Evolutionary conservation across 92 coral and sea anemone genomes (phyloP).

Genomic region (Heliopora coerulea): DNA sequence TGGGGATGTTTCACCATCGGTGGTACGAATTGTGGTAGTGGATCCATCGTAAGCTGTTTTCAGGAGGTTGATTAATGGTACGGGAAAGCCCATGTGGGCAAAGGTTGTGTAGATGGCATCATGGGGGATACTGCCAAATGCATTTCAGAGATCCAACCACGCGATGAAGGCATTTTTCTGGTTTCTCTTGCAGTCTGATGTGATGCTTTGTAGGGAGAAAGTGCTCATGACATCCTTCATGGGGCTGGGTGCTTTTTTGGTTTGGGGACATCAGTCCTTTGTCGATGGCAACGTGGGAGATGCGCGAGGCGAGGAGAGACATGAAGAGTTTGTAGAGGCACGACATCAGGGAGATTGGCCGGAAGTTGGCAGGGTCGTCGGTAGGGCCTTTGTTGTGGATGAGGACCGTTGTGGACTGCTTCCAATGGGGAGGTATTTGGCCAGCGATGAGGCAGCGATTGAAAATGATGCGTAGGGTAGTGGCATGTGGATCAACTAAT

Average conservation of each 20-base stretch:
- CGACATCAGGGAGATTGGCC: slow-evolving; percentile 22
- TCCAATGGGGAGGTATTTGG: neutral
- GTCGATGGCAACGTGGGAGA: neutral
- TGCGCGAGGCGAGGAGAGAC: neutral
- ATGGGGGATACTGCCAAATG: slow-evolving; percentile 13
- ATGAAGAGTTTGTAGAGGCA: slow-evolving; percentile 15
- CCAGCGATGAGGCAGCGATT: neutral
- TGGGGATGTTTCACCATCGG: neutral
- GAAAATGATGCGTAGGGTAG: neutral
- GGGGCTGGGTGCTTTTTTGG: slow-evolving; percentile 8
- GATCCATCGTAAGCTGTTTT: neutral
- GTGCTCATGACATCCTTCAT: slow-evolving; percentile 24
- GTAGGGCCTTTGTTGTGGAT: slow-evolving; percentile 26
- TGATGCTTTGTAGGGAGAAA: neutral
- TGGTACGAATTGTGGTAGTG: slow-evolving; percentile 1
- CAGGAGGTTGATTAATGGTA: neutral
- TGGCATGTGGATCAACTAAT: neutral
- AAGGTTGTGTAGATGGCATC: neutral
- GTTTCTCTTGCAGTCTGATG: neutral
- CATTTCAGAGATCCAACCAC: slow-evolving; percentile 15
- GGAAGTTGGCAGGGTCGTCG: slow-evolving; percentile 2
- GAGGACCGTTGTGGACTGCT: neutral
- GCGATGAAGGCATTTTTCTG: neutral
- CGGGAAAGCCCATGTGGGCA: neutral
- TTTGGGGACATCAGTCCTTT: neutral